Base-by-base conservation (phyloP, 2,797 vertebrate genomes). In the Stomatorhinus walkeri region DNA sequence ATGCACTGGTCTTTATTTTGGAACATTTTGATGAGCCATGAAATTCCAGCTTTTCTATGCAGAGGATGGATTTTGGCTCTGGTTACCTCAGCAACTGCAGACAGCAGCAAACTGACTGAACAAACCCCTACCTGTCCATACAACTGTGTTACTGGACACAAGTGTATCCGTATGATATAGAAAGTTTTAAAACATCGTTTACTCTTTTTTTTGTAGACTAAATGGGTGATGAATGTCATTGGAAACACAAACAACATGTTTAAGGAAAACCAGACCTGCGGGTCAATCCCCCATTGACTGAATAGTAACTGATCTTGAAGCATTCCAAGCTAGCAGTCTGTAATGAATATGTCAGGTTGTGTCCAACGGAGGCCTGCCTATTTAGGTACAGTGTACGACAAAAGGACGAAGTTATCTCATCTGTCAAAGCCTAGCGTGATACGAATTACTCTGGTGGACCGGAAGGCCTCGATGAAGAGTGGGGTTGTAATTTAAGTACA, bases 251-350 rank as follows among this genome's bases (percentile, higher is more conserved):
- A n/a, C 0, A 52, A 64, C 51, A 59, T 24, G 59, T 81, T 88
- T 88, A 87, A 87, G 85, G 14, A 54, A 87, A 87, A 87, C 24
- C 85, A 54, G 49, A 87, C 24, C 68, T 28, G 7, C 4, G 12
- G 19, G 84, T 51, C 43, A 91, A 24, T 85, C 48, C 48, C 83
- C 83, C 90, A 87, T 79, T 90, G 32, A 90, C 14, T 87, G 88
- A 51, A 91, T 81, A 91, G 88, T 91, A 5, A 83, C 85, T 79
- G 89, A 88, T 89, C 89, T 89, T 32, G 89, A 87, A 10, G 36
- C 91, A 89, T 89, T 89, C 89, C 46, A 90, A 83, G 87, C 88
- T 19, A 16, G 14, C 6, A 5, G 52, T 59, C 49, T 24, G 52
- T 59, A 59, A 87, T 87, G 22, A 52, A 54, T 56, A 40, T 36